Conservation (phyloP, 2,113 vertebrate species). For the Melanerpes aurifrons region DNA sequence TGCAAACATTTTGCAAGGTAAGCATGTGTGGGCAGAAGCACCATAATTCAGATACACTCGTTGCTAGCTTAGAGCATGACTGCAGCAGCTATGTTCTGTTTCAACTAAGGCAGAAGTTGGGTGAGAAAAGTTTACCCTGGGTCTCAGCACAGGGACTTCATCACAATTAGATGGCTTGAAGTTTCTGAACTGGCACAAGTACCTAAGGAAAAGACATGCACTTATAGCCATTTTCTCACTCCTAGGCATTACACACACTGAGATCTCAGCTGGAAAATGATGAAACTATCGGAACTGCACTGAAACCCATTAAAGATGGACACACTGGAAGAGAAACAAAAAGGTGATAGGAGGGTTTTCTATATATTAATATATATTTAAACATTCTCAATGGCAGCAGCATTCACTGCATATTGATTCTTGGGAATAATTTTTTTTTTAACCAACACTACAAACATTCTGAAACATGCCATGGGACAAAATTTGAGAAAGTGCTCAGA, state of each 20-base stretch:
- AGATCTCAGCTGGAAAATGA: neutral
- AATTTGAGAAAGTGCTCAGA: neutral
- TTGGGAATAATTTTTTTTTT: neutral
- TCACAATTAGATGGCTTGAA: neutral
- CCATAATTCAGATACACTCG: neutral
- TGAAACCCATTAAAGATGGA: neutral
- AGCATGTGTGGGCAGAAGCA: conserved; percentile 30
- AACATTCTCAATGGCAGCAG: neutral
- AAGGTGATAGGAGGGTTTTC: neutral
- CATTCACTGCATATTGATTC: neutral
- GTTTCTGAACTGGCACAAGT: neutral
- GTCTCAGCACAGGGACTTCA: neutral
- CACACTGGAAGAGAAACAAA: neutral
- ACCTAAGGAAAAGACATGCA: neutral
- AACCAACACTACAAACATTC: neutral
- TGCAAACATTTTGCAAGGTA: conserved; percentile 56
- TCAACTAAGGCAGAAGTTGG: neutral
- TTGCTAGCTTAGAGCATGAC: neutral
- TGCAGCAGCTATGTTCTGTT: neutral
- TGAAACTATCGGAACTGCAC: neutral
- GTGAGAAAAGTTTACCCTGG: neutral
- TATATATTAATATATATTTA: neutral
- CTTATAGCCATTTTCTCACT: neutral
- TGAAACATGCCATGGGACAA: neutral
- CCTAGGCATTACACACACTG: neutral